Conservation (phyloP, 2,797 vertebrate genomes). For the Sylvia borin region DNA sequence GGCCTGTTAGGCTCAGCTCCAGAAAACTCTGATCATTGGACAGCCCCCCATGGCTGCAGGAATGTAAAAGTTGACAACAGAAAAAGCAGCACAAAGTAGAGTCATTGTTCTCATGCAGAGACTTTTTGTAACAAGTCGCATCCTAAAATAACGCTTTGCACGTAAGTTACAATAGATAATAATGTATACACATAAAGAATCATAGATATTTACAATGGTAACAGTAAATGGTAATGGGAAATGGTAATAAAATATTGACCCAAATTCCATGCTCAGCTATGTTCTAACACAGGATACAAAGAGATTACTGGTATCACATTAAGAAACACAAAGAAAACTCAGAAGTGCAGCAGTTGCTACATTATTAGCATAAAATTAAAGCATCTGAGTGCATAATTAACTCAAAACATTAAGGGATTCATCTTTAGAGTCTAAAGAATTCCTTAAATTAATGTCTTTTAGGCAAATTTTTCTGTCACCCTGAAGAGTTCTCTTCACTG, state of each 20-base stretch:
- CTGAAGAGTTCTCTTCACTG: slow-evolving; percentile 47
- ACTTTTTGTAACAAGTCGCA: slow-evolving; percentile 17
- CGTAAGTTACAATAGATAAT: slow-evolving; percentile 17
- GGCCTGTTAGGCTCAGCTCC: not conserved
- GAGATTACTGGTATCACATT: slow-evolving; percentile 51
- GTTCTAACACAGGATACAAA: slow-evolving; percentile 20
- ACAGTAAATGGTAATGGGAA: slow-evolving; percentile 31
- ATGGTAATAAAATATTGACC: slow-evolving; percentile 34
- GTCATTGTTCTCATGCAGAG: slow-evolving; percentile 9
- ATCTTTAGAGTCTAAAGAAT: slow-evolving; percentile 63
- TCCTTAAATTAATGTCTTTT: slow-evolving; percentile 56
- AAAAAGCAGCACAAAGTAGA: not conserved
- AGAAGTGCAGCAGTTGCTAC: slow-evolving; percentile 40
- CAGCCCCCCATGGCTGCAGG: not conserved
- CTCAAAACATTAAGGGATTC: slow-evolving; percentile 41
- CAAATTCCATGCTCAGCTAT: not conserved
- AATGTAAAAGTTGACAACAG: not conserved
- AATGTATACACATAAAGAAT: not conserved
- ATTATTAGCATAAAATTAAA: slow-evolving; percentile 73
- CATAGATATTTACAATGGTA: slow-evolving; percentile 40
- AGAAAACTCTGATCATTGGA: not conserved
- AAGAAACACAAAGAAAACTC: slow-evolving; percentile 65
- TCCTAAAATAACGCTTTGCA: slow-evolving; percentile 33
- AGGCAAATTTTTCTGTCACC: slow-evolving; percentile 24
- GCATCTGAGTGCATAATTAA: slow-evolving; percentile 58